phyloP scores from a whole-genome alignment of 2,797 vertebrate genomes.

The Microctenopoma lineatum region DNA sequence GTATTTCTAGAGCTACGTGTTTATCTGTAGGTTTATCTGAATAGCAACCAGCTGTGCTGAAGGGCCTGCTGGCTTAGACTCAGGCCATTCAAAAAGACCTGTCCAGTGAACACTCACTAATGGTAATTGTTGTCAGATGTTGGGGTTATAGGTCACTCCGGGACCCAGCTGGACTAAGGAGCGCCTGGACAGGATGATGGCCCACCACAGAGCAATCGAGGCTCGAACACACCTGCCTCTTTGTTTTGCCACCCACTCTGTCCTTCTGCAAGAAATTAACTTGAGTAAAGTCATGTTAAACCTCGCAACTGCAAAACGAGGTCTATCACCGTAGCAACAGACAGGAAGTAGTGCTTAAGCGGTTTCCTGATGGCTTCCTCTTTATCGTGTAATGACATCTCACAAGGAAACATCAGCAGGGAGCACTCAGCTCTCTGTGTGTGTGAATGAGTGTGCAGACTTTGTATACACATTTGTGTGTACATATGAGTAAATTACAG shows the following conservation, averaged over 20 bases:
- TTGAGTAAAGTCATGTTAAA: conserved; percentile 46
- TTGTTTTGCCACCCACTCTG: conserved; percentile 52
- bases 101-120: conserved; percentile 36
- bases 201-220: conserved; percentile 29
- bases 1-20: conserved; percentile 31
- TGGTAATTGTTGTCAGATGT: conserved; percentile 76
- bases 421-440: conserved; percentile 40
- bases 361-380: conserved; percentile 87
- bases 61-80: conserved; percentile 23
- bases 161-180: conserved; percentile 57
- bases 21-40: conserved; percentile 72
- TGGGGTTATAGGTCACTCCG: conserved; percentile 53
- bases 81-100: conserved; percentile 43
- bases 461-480: conserved; percentile 4
- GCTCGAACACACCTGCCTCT: conserved; percentile 63
- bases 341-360: conserved; percentile 87
- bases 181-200: conserved; percentile 40
- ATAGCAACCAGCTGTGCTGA: conserved; percentile 74
- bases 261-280: conserved; percentile 60
- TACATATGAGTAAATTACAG: neutral
- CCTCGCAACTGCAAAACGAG: conserved; percentile 73
- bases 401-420: conserved; percentile 72
- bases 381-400: conserved; percentile 87
- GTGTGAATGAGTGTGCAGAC: conserved; percentile 17
- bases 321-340: conserved; percentile 81